Evolutionary conservation across 2,113 vertebrate genomes (phyloP).

Genomic region (Rhinolophus ferrumequinum): DNA sequence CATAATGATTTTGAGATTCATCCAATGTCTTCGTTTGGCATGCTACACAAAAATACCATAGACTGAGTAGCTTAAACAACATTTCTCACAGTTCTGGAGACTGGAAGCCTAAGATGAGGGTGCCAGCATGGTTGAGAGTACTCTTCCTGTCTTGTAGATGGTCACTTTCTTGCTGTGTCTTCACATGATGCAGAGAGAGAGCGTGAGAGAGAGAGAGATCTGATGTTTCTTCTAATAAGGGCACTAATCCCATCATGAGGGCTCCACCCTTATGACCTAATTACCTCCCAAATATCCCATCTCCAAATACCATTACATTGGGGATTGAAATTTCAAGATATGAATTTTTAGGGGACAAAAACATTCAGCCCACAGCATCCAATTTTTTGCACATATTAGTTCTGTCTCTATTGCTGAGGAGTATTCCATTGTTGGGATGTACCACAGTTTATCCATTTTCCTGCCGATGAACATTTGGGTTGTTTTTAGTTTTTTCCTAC

Average conservation of each 20-base stretch:
- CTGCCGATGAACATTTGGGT: neutral
- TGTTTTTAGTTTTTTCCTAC: neutral
- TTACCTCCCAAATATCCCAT: neutral
- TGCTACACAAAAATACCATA: neutral
- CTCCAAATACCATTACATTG: neutral
- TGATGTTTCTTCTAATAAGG: neutral
- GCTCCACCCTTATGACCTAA: neutral
- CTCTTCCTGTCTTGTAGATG: neutral
- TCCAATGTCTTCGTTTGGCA: neutral
- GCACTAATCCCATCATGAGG: neutral
- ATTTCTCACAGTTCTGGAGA: neutral
- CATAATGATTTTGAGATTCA: neutral
- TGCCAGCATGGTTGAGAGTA: neutral
- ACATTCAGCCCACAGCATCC: neutral
- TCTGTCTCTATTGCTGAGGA: neutral
- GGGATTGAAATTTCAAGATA: neutral
- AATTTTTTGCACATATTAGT: neutral
- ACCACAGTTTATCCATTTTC: neutral
- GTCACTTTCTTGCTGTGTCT: neutral
- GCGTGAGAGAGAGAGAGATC: too few species aligned
- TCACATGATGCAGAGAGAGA: neutral
- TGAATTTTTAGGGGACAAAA: neutral
- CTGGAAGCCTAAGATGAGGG: neutral
- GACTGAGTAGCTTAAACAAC: neutral
- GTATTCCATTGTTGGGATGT: neutral